These are phyloP conservation scores for Hirtodrosophila trivittata DNA, from an alignment of 2,888 invertebrate species.

Conservation along the genomic window DNA sequence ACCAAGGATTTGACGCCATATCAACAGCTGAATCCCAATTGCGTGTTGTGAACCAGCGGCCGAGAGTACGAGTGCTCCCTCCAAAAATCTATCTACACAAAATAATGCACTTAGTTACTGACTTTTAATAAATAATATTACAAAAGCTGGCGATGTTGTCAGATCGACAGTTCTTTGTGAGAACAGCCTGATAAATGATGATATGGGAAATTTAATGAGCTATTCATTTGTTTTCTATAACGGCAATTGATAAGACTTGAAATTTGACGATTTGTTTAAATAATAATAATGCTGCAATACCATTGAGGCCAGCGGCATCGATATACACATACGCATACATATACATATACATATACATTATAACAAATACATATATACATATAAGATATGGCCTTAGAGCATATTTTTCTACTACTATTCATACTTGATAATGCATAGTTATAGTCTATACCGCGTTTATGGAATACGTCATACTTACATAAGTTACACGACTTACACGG, in stretches of 20 bases:
- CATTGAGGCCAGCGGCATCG: conserved; percentile 15
- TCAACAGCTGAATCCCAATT: conserved; percentile 81
- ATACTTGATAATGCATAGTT: conserved; percentile 69
- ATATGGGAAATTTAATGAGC: conserved; percentile 11
- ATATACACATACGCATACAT: conserved; percentile 44
- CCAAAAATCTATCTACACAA: conserved; percentile 41
- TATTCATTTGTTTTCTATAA: conserved; percentile 41
- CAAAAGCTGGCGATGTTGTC: conserved; percentile 10
- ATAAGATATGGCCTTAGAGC: conserved; percentile 65
- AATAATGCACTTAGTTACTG: conserved; percentile 51
- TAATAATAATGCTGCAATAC: conserved; percentile 19
- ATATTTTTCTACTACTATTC: conserved; percentile 73
- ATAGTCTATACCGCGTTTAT: conserved; percentile 59
- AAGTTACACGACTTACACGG: conserved; percentile 54
- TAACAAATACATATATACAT: conserved; percentile 8
- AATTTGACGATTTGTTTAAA: conserved; percentile 65
- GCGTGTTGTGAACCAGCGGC: conserved; percentile 67
- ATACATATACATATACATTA: conserved; percentile 17
- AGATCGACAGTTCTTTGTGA: conserved; percentile 27
- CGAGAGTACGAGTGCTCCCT: conserved; percentile 46
- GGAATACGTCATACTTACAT: conserved; percentile 67
- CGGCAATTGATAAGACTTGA: conserved; percentile 77
- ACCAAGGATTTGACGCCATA: conserved; percentile 84
- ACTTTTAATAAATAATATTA: conserved; percentile 34
- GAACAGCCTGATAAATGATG: conserved; percentile 16